Conservation (phyloP, 2,888 invertebrate genomes). For the Idaea biselata region DNA sequence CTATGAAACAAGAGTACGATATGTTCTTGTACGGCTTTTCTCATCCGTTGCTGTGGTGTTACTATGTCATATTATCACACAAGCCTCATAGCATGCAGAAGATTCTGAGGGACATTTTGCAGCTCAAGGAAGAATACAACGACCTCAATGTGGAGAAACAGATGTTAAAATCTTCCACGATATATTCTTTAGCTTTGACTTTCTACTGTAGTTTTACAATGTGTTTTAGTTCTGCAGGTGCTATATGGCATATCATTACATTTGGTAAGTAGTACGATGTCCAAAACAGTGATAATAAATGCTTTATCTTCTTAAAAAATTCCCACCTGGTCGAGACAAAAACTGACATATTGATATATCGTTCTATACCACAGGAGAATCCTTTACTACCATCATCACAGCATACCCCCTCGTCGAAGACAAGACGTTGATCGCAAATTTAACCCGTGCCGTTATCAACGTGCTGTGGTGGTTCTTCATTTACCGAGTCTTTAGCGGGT, state of each 20-base stretch:
- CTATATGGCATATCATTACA: conserved; percentile 13
- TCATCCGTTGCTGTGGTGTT: conserved; percentile 37
- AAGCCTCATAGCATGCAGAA: neutral
- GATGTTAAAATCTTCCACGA: conserved; percentile 39
- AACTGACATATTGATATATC: neutral
- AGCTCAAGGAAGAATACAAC: conserved; percentile 43
- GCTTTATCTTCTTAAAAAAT: neutral
- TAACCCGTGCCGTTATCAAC: conserved; percentile 29
- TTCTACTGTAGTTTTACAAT: conserved; percentile 15
- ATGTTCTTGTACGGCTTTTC: conserved; percentile 36
- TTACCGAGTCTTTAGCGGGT: conserved; percentile 28
- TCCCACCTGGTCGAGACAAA: neutral
- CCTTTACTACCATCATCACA: conserved; percentile 42
- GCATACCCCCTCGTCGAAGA: conserved; percentile 45
- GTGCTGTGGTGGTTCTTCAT: conserved; percentile 40
- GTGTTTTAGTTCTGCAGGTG: conserved; percentile 13
- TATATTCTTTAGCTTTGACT: conserved; percentile 12
- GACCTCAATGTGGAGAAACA: conserved; percentile 42
- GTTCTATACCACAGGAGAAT: conserved; percentile 30
- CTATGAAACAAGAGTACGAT: conserved; percentile 37
- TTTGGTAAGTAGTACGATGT: conserved; percentile 15
- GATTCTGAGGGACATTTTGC: conserved; percentile 6
- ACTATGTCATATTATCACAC: conserved; percentile 10
- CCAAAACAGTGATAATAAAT: neutral
- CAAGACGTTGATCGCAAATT: conserved; percentile 28